Conservation (phyloP, 2,888 invertebrate species). For the Pollenia angustigena region DNA sequence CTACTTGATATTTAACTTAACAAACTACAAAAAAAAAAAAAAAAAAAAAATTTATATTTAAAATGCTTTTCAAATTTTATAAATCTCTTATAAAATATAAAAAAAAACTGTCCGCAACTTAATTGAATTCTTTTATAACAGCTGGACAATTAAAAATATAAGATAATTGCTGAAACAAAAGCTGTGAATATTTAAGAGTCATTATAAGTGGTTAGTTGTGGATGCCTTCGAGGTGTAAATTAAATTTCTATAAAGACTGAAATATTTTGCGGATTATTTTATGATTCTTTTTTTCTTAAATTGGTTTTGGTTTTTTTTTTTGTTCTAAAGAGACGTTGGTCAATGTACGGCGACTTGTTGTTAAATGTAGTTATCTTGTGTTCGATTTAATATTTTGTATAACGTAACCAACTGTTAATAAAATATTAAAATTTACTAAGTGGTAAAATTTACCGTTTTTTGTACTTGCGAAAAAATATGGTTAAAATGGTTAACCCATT, state of each 20-base stretch:
- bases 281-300: not conserved
- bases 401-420: constrained; percentile 9
- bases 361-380: constrained; percentile 13
- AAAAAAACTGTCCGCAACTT: not conserved
- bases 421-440: no score
- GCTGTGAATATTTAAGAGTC: constrained; percentile 45
- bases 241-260: constrained; percentile 22
- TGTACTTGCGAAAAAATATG: no score
- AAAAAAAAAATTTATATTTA: not conserved
- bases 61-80: not conserved
- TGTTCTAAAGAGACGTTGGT: constrained; percentile 17
- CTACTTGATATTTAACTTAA: not conserved
- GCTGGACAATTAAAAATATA: constrained; percentile 49
- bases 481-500: no score
- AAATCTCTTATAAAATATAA: constrained; percentile 17
- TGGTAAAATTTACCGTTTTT: no score
- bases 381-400: not conserved
- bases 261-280: not conserved
- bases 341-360: constrained; percentile 41
- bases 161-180: constrained; percentile 31
- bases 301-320: constrained; percentile 1
- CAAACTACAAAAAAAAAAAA: no score
- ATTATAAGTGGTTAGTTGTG: constrained; percentile 6
- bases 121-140: constrained; percentile 5
- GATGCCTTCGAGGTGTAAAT: constrained; percentile 51